Conservation (phyloP, 2,888 invertebrate species). For the Chironomus riparius region DNA sequence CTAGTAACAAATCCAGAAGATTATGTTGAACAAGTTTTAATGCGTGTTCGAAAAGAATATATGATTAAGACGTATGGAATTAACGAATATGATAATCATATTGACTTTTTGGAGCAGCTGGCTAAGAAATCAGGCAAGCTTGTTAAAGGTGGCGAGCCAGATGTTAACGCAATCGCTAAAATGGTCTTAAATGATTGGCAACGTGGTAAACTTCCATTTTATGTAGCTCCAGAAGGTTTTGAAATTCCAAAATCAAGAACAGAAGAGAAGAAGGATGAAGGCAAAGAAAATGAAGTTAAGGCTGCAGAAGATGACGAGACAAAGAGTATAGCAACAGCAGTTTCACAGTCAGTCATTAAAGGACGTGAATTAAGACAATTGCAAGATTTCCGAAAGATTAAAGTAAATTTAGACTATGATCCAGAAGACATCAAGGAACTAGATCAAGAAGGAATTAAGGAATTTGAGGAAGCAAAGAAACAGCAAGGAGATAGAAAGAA, state of each 20-base stretch:
- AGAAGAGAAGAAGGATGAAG: constrained; percentile 32
- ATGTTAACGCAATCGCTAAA: constrained; percentile 75
- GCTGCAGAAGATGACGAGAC: constrained; percentile 34
- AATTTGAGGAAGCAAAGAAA: constrained; percentile 46
- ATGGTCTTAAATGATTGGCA: constrained; percentile 99
- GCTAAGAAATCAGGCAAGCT: constrained; percentile 82
- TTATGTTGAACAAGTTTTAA: constrained; percentile 78
- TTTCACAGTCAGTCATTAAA: constrained; percentile 43
- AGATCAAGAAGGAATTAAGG: constrained; percentile 48
- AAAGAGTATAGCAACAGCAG: constrained; percentile 32
- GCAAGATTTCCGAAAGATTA: constrained; percentile 77
- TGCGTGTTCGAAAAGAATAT: constrained; percentile 82
- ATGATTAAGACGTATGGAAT: constrained; percentile 84
- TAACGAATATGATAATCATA: constrained; percentile 65
- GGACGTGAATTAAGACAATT: constrained; percentile 44
- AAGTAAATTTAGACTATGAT: constrained; percentile 61
- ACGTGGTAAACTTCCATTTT: constrained; percentile 93
- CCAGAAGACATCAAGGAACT: constrained; percentile 46
- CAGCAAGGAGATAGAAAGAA: constrained; percentile 37
- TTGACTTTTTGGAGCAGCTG: constrained; percentile 86
- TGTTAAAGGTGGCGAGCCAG: constrained; percentile 94
- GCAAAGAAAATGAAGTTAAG: constrained; percentile 30
- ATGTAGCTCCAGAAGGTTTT: constrained; percentile 77
- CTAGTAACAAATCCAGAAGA: constrained; percentile 89
- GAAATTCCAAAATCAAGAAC: constrained; percentile 55